Base-by-base conservation (phyloP, 2,888 invertebrate genomes). In the Stenodera caucasica region DNA sequence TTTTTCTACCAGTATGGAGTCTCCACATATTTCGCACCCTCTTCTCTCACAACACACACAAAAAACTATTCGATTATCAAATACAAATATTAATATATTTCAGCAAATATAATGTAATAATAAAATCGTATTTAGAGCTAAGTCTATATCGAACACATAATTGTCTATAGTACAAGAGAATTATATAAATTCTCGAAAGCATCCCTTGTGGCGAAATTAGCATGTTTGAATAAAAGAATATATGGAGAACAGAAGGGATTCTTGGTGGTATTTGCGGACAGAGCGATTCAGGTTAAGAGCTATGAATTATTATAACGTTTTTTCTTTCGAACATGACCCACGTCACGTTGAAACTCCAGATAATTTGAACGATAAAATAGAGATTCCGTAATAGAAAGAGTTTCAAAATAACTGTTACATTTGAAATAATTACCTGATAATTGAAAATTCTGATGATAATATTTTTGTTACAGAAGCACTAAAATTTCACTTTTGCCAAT, bases 141-240 rank as follows among this genome's bases (percentile, higher is more conserved):
- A n/a, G n/a, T n/a, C n/a, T n/a, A n/a, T n/a, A n/a, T n/a, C 15
- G 8, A 15, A 15, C 4, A 37, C 15, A 8, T 15, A 8, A 37
- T 37, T 45, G 3, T 45, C 9, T 45, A 45, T n/a, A n/a, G 12
- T 45, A 21, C 21, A 45, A 18, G 21, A 21, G 21, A 45, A 45
- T 4, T 45, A 14, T 5, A 18, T 26, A 26, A 51, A 12, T 18
- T 8, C 18, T 32, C 2, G n/a, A 11, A 32, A 12, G 3, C 12
- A 29, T 29, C 33, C 21, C 52, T 11, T n/a, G 21, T 33, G 30
- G 12, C 52, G 14, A 15, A 30, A 52, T 32, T 52, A 33, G 21
- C 29, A 26, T 29, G 52, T 52, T 52, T 52, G 52, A 52, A 52
- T 52, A 52, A 52, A 52, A 52, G 51, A 51, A 29, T 51, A 32